Evolutionary conservation across 2,113 vertebrate genomes (phyloP).

Genomic region (Speoplatyrhinus poulsoni): DNA sequence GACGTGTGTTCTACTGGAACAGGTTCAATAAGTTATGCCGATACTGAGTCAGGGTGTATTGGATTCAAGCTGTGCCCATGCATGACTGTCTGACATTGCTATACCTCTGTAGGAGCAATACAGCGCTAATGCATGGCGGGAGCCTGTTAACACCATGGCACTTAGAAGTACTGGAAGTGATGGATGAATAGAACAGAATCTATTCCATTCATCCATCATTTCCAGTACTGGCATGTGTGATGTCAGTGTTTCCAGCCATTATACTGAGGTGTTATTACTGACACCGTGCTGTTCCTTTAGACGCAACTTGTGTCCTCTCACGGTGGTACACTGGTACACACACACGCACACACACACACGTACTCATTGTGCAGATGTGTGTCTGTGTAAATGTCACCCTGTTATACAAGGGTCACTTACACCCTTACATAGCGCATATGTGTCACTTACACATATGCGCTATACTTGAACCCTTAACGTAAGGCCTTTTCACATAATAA

Average conservation of each 20-base stretch:
- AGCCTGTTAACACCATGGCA: background rate
- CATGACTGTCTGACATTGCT: too few relatives aligned
- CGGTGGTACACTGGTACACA: background rate
- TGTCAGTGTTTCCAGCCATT: background rate
- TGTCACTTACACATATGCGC: too few relatives aligned
- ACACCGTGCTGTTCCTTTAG: background rate
- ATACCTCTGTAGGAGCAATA: background rate
- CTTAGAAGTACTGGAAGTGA: background rate
- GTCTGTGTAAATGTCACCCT: background rate
- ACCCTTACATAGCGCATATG: too few relatives aligned
- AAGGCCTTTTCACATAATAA: too few relatives aligned
- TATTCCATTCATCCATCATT: background rate
- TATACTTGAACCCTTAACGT: too few relatives aligned
- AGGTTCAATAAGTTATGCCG: too few relatives aligned
- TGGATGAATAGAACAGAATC: too few relatives aligned
- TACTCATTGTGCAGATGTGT: background rate
- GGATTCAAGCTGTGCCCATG: too few relatives aligned
- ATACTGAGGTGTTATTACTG: background rate
- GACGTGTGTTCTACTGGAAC: too few relatives aligned
- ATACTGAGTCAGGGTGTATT: too few relatives aligned
- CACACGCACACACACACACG: constrained; percentile 4
- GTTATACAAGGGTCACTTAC: too few relatives aligned
- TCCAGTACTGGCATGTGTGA: background rate
- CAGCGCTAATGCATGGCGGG: background rate
- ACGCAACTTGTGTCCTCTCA: background rate